Percentiles rank a stretch among this genome's conserved stretches.
Evolutionary conservation across 2,113 vertebrate species (phyloP).

Genomic region (Camelus bactrianus): DNA sequence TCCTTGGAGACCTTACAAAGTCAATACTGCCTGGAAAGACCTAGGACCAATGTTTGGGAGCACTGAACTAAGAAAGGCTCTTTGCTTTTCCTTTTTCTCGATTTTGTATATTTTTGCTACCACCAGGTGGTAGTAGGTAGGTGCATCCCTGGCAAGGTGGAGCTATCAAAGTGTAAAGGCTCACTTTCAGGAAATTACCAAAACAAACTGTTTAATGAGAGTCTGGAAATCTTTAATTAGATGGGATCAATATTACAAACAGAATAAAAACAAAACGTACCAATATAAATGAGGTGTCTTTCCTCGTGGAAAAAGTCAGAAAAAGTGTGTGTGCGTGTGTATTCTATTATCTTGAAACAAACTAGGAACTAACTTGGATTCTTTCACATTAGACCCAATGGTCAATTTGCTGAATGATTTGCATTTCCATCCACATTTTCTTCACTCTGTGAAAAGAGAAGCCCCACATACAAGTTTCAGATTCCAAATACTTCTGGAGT

Average conservation of each 20-base stretch:
- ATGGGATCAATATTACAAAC: constrained; percentile 32
- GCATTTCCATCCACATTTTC: background rate
- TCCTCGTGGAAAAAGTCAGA: constrained; percentile 37
- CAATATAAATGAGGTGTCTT: constrained; percentile 45
- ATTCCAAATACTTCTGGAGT: background rate
- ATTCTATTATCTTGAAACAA: background rate
- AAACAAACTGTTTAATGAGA: constrained; percentile 59
- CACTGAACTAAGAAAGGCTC: background rate
- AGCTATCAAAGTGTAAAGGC: background rate
- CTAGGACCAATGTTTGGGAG: background rate
- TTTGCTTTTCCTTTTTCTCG: background rate
- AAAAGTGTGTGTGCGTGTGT: background rate
- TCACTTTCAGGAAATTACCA: constrained; percentile 58
- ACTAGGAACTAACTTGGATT: background rate
- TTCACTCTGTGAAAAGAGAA: background rate
- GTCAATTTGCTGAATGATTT: background rate
- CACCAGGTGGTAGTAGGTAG: constrained; percentile 67
- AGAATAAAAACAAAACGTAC: constrained; percentile 60
- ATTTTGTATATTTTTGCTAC: constrained; percentile 61
- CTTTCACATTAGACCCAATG: background rate
- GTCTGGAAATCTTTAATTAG: constrained; percentile 67
- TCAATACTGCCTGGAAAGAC: background rate
- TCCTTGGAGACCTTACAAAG: background rate
- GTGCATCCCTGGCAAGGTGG: background rate
- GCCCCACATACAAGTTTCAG: background rate